These are phyloP conservation scores for Oryctolagus cuniculus DNA, from an alignment of 2,113 vertebrate species.

Conservation along the genomic window DNA sequence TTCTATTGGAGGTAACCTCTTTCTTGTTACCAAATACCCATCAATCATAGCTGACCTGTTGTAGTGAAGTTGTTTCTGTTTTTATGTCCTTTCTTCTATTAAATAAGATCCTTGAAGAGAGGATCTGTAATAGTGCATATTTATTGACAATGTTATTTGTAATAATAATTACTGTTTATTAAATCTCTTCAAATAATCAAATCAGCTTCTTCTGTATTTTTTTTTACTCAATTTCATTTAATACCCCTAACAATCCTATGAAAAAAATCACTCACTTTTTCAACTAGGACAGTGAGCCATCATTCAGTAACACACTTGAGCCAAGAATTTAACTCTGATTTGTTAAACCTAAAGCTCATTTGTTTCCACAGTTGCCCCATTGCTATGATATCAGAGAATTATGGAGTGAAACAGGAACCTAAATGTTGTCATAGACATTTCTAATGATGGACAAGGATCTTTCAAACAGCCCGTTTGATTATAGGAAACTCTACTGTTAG, in stretches of 20 bases:
- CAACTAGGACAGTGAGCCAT: background rate
- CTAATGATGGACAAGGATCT: background rate
- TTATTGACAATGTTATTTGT: background rate
- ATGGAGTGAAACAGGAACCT: background rate
- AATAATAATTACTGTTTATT: background rate
- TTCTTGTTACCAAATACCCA: background rate
- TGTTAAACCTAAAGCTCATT: background rate
- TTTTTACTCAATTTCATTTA: background rate
- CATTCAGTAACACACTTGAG: background rate
- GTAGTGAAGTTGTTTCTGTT: background rate
- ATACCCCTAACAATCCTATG: background rate
- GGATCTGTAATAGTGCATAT: background rate
- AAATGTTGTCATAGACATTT: background rate
- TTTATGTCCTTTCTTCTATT: background rate
- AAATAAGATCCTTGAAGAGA: background rate
- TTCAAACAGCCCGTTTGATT: background rate
- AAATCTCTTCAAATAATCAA: background rate
- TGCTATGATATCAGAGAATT: background rate
- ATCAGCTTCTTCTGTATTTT: background rate
- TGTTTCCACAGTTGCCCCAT: background rate
- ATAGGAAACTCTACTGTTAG: background rate
- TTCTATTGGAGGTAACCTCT: background rate
- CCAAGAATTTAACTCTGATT: background rate
- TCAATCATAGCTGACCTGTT: background rate
- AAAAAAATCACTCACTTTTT: background rate